phyloP scores from a whole-genome alignment of 2,888 invertebrate genomes.

The Cosmorhoe ocellata region DNA sequence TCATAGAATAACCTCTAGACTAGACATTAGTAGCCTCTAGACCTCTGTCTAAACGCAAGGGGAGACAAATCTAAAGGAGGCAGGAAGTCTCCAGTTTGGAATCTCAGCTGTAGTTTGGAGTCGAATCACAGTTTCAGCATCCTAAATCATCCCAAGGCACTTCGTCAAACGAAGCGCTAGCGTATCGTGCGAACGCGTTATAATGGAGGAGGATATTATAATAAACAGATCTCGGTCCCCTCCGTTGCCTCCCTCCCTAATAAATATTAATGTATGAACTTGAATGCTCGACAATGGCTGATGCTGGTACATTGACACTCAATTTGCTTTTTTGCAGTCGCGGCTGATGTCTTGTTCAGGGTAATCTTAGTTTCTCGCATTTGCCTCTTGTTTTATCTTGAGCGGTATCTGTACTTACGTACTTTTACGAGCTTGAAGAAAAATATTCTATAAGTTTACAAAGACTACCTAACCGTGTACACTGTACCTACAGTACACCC shows the following conservation, averaged over 20 bases:
- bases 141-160: conserved; percentile 33
- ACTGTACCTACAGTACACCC: no score
- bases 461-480: no score
- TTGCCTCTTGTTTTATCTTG: conserved; percentile 17
- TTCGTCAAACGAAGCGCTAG: conserved; percentile 59
- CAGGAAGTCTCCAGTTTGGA: conserved; percentile 23
- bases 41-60: conserved; percentile 21
- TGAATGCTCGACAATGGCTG: conserved; percentile 69
- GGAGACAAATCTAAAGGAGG: conserved; percentile 13
- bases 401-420: not conserved
- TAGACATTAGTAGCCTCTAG: no score
- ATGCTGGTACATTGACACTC: conserved; percentile 81
- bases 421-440: not conserved
- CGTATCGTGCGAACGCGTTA: conserved; percentile 79
- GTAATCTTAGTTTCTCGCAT: conserved; percentile 38
- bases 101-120: conserved; percentile 16
- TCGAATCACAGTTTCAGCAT: conserved; percentile 10
- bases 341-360: conserved; percentile 38
- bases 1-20: no score
- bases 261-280: conserved; percentile 81
- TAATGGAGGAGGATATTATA: conserved; percentile 80
- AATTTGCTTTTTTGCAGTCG: conserved; percentile 67
- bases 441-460: no score
- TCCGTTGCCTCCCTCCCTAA: conserved; percentile 64
- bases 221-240: conserved; percentile 79